Evolutionary conservation across 2,888 invertebrate species (phyloP), one percentile per base, ranked within the genome.

Genomic region (Nesidiocoris tenuis): DNA sequence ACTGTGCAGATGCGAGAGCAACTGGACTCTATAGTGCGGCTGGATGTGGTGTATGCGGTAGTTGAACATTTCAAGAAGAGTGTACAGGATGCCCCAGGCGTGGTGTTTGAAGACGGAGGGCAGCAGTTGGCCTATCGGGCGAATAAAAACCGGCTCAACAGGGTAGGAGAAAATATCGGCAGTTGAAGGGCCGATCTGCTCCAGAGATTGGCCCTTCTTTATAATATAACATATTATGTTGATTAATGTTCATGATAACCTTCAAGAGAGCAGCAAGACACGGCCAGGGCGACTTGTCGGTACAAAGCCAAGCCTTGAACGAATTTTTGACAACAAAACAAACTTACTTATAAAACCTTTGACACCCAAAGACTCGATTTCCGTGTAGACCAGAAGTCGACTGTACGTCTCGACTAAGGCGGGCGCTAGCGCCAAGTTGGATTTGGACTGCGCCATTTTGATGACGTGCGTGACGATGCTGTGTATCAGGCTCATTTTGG

Each of bases 41-140:
- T 96, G 96, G 80, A 97, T 96, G 84, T 98, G 97, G 83, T 97
- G 96, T 84, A 98, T 90, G 63, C 98, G 88, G 83, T 96, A 96
- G 77, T 95, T 95, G 83, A 97, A 96, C 96, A 98, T 97, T 84
- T 98, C 97, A 82, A 98, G 84, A 55, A 98, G 85, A 0, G 96
- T 96, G 83, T 97, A 96, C n/a, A 98, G 86, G 74, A 95, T 96
- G 21, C 95, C 95, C 96, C 96, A 96, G 0, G 95, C 95, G 81
- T 96, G 94, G 16, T 92, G 91, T 83, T 95, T 95, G 82, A 95
- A 94, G 56, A 96, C 96, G 23, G 91, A 92, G 0, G 97, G 96
- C 79, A 98, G 84, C 61, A 97, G 84, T 84, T 96, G 95, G 82
- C 90, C 93, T 93, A 83, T 67, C n/a, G n/a, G n/a, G n/a, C n/a